These are phyloP conservation scores for Drosophila tripunctata DNA, from an alignment of 2,888 invertebrate species.

Conservation along the genomic window DNA sequence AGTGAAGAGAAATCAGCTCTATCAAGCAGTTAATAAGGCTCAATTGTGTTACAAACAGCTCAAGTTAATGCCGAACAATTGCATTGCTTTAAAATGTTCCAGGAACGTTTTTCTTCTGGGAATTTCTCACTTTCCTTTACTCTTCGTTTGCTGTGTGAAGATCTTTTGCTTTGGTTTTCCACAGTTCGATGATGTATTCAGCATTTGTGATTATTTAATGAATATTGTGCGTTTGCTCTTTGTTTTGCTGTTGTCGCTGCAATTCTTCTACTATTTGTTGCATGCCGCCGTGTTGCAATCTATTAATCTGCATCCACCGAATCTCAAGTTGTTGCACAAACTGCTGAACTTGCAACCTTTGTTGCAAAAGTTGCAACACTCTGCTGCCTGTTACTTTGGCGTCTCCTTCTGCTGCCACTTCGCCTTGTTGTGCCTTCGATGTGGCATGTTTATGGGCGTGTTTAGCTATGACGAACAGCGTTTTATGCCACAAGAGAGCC, in stretches of 20 bases:
- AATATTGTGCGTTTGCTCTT: conserved; percentile 16
- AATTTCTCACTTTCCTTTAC: conserved; percentile 16
- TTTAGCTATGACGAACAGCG: conserved; percentile 25
- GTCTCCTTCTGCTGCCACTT: conserved; percentile 13
- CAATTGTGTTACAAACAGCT: conserved; percentile 32
- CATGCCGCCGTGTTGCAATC: conserved; percentile 47
- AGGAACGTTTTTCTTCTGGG: conserved; percentile 8
- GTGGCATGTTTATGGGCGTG: neutral
- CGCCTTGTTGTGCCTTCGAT: conserved; percentile 11
- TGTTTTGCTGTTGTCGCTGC: conserved; percentile 21
- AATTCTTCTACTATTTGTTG: conserved; percentile 41
- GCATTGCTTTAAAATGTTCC: conserved; percentile 15
- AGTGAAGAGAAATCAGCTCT: conserved; percentile 6
- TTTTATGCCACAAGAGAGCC: conserved; percentile 11
- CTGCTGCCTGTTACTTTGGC: conserved; percentile 46
- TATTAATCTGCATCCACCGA: neutral
- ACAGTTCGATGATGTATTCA: accelerated
- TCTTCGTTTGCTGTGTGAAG: conserved; percentile 9
- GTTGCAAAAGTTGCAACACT: conserved; percentile 26
- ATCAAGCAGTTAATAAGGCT: conserved; percentile 25
- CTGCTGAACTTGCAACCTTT: conserved; percentile 14
- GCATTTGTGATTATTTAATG: neutral
- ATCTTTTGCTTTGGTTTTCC: conserved; percentile 9
- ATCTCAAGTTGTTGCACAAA: conserved; percentile 13
- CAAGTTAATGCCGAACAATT: neutral